Evolutionary conservation across 1,140 invertebrate genomes (phyloP), one percentile per base, ranked within the genome.

Genomic region (Zaprionus ornatus): DNA sequence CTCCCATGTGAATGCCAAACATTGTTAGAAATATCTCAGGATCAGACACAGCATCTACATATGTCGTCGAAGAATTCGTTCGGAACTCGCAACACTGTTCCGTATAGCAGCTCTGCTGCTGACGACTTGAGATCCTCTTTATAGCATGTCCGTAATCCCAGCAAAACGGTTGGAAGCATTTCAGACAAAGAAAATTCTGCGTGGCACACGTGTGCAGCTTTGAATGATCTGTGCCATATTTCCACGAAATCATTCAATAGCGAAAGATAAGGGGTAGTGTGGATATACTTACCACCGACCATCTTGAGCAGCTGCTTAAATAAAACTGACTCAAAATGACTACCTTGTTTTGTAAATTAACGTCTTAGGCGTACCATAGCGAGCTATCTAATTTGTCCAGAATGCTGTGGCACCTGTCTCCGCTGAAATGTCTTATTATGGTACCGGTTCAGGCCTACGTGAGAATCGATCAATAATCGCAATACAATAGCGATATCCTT

Each of bases 381-480:
- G 56, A 19, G 21, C 32, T 40, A 59, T 15, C 32, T 35, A 59
- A 40, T 21, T 13, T 3, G 10, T 40, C 56, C 56, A 57, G 23
- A 40, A 60, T 2, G 21, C 37, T 60, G 29, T 15, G 7, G 17
- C 32, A 3, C 45, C 75, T 13, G 80, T 85, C 27, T 88, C 78
- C 15, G 90, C 86, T 23, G 79, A 57, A 13, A 88, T 88, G 68
- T 93, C 79, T 29, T 50, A 21, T 2, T 93, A 52, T 0, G 93
- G 92, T 19, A 91, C 61, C 2, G 79, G 90, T 82, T 93, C 92
- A 0, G 86, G 91, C 92, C 93, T 94, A 19, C 92, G n/a, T n/a
- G n/a, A n/a, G n/a, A n/a, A n/a, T n/a, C n/a, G n/a, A n/a, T n/a
- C n/a, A n/a, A n/a, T n/a, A n/a, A n/a, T n/a, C n/a, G n/a, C n/a